Base-by-base conservation (phyloP, 2,888 invertebrate species). In the Vannuccia rotundouncinata region DNA sequence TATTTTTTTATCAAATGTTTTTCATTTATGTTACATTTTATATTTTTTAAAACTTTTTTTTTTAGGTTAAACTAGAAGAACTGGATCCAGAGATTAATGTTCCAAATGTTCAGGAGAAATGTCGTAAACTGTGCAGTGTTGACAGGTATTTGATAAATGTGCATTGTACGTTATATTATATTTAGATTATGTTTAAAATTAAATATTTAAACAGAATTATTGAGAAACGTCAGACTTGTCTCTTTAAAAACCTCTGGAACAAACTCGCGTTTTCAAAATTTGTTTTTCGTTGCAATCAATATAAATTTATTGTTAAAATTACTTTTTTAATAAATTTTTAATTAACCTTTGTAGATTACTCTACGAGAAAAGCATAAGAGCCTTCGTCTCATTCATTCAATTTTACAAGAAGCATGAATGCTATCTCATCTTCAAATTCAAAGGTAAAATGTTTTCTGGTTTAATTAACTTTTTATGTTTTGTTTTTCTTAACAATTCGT, bases 341-440 rank as follows among this genome's bases (percentile, higher is more conserved):
- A n/a, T n/a, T n/a, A n/a, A n/a, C n/a, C 22, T 66, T 66, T 31
- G 22, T 31, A 81, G 81, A 74, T 81, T 30, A 78, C 86, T 94
- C 5, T 92, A 93, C 85, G 96, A 98, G 86, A 94, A 94, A 86
- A 95, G 93, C 0, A 92, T 93, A 83, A 90, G 92, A 79, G 98
- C 98, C 0, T 98, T 95, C 88, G 98, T 99, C 0, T 97, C 98
- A 0, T 96, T 94, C 87, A 91, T 98, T 82, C 92, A 94, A 83
- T 93, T 95, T 0, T 99, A 99, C 88, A 92, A 92, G 13, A 98
- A 97, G 87, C 97, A 99, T 88, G 97, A 98, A 86, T 97, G 96
- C 85, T 93, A 91, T 84, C 90, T 97, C 60, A 91, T 98, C 77
- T 90, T 99, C 82, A 91, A 92, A 84, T 89, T 95, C 22, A 95